A percentile compares a stretch with the other conserved stretches of the same genome.
Evolutionary conservation across 2,797 vertebrate genomes (phyloP).

Genomic region (Catostomus latipinnis): DNA sequence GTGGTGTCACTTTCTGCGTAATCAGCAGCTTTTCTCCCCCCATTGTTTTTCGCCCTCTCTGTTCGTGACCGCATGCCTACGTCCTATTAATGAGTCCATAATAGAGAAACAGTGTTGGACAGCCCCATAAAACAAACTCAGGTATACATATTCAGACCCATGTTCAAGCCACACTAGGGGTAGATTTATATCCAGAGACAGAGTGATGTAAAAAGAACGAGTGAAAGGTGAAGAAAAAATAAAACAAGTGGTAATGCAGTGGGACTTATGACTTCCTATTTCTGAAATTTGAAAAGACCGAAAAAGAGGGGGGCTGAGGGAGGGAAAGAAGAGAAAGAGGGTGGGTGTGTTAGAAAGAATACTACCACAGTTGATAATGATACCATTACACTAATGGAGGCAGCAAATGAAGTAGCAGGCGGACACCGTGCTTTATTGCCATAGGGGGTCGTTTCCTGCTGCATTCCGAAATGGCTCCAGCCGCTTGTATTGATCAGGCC

Average conservation of each 20-base stretch:
- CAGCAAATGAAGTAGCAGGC: constrained; percentile 96
- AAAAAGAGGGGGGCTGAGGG: constrained; percentile 58
- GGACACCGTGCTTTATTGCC: constrained; percentile 96
- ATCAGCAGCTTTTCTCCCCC: constrained; percentile 83
- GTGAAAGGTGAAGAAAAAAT: constrained; percentile 62
- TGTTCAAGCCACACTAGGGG: constrained; percentile 68
- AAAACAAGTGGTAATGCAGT: constrained; percentile 57
- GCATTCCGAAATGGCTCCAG: constrained; percentile 92
- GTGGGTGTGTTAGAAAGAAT: constrained; percentile 75
- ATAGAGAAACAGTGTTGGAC: constrained; percentile 87
- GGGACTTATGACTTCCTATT: constrained; percentile 78
- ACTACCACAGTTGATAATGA: constrained; percentile 95
- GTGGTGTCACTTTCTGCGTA: constrained; percentile 81
- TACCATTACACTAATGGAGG: constrained; percentile 98
- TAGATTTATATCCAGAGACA: constrained; percentile 75
- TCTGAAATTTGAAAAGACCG: constrained; percentile 73
- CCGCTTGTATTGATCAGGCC: constrained; percentile 97
- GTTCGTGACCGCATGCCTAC: constrained; percentile 78
- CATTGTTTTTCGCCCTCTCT: constrained; percentile 73
- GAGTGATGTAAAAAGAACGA: constrained; percentile 60
- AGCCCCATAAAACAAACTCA: constrained; percentile 82
- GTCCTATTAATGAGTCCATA: constrained; percentile 89
- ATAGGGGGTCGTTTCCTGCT: constrained; percentile 94
- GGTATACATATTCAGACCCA: constrained; percentile 75
- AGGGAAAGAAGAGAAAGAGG: constrained; percentile 37